These are phyloP conservation scores for Muschampia plurimacula DNA, from an alignment of 2,888 invertebrate genomes.

Conservation along the genomic window DNA sequence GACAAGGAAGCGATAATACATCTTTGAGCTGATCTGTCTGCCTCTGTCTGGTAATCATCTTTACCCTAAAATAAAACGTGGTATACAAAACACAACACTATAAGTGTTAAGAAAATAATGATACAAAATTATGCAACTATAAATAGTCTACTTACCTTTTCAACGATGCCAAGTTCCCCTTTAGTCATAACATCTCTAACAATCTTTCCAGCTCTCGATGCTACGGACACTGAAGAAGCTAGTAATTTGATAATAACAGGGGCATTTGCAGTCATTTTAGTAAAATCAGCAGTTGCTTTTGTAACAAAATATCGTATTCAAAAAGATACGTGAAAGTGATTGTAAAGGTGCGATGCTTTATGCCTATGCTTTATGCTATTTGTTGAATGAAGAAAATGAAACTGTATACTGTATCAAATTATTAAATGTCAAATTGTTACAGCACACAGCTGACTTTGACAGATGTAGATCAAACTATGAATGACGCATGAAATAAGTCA, in stretches of 20 bases:
- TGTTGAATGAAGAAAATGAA: too few species aligned
- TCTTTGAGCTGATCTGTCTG: conserved; percentile 97
- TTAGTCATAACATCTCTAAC: conserved; percentile 95
- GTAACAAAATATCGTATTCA: not conserved
- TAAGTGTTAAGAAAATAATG: not conserved
- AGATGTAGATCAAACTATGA: too few species aligned
- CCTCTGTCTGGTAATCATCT: conserved; percentile 99
- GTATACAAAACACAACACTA: not conserved
- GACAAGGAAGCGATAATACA: conserved; percentile 96
- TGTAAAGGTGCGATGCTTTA: not conserved
- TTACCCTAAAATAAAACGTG: conserved; percentile 85
- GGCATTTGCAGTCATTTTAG: conserved; percentile 86
- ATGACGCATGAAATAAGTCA: too few species aligned
- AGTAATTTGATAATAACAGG: conserved; percentile 90
- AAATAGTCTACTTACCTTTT: conserved; percentile 88
- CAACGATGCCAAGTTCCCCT: conserved; percentile 96
- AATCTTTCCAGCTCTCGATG: conserved; percentile 94
- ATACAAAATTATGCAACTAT: conserved; percentile 34
- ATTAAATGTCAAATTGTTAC: too few species aligned
- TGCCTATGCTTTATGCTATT: too few species aligned
- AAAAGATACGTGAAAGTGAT: not conserved
- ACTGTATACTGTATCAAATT: too few species aligned
- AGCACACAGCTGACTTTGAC: too few species aligned
- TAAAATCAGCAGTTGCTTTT: not conserved
- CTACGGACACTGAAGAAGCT: conserved; percentile 92